phyloP scores from a whole-genome alignment of 2,888 invertebrate genomes.

The Drosophila mercatorum region DNA sequence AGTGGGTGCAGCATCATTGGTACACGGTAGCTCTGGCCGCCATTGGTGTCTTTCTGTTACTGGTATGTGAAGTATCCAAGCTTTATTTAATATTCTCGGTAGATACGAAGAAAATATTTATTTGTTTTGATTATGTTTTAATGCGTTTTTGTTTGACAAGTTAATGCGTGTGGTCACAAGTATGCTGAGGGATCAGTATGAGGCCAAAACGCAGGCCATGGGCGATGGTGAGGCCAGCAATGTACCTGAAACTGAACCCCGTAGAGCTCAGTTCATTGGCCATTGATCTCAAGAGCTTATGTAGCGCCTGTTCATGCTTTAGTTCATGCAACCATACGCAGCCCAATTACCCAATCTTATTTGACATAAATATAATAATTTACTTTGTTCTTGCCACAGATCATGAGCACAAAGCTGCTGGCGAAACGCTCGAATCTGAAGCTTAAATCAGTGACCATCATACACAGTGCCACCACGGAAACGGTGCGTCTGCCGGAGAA shows the following conservation, averaged over 20 bases:
- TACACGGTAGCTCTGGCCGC: constrained; percentile 93
- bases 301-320: constrained; percentile 30
- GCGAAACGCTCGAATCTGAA: constrained; percentile 92
- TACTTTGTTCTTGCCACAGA: constrained; percentile 85
- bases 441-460: constrained; percentile 94
- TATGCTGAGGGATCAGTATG: constrained; percentile 78
- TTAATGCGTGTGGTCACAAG: constrained; percentile 73
- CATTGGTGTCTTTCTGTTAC: constrained; percentile 89
- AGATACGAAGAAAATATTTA: not conserved
- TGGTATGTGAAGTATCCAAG: constrained; percentile 88
- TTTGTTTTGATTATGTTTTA: constrained; percentile 15
- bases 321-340: constrained; percentile 20
- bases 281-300: constrained; percentile 39
- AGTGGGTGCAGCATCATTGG: constrained; percentile 96
- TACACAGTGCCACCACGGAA: constrained; percentile 95
- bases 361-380: constrained; percentile 1
- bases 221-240: constrained; percentile 57
- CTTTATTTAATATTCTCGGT: not conserved
- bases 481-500: constrained; percentile 93
- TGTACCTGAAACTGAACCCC: constrained; percentile 35
- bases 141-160: constrained; percentile 57
- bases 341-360: not conserved
- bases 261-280: constrained; percentile 41
- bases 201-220: constrained; percentile 63
- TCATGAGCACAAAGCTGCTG: constrained; percentile 91